Evolutionary conservation across 2,113 vertebrate species (phyloP).

Genomic region (Gallinago undulata): DNA sequence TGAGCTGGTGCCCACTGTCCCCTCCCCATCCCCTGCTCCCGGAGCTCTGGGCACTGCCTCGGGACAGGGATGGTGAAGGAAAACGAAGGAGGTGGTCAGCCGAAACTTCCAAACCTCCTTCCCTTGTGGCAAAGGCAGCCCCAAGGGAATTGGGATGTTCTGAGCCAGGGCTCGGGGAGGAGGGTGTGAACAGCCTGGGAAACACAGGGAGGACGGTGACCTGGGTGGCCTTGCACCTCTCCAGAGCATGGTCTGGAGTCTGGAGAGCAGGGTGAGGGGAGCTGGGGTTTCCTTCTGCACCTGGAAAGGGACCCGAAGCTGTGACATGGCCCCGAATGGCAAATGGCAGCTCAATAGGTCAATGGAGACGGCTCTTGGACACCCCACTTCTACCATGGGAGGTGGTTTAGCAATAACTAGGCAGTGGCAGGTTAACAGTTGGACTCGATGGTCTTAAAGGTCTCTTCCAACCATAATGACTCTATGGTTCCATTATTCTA

Average conservation of each 20-base stretch:
- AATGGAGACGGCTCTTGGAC: not conserved
- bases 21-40: not conserved
- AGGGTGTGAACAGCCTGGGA: not conserved
- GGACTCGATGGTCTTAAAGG: not conserved
- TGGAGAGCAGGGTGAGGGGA: not conserved
- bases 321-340: not conserved
- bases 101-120: not conserved
- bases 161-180: not conserved
- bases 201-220: not conserved
- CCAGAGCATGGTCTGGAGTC: not conserved
- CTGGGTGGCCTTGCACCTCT: not conserved
- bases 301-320: not conserved
- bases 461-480: not conserved
- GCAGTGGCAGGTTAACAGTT: not conserved
- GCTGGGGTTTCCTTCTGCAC: not conserved
- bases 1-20: not conserved
- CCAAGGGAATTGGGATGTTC: not conserved
- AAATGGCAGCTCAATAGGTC: not conserved
- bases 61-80: not conserved
- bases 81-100: not conserved
- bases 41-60: rapidly evolving
- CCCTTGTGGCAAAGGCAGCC: not conserved
- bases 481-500: not conserved
- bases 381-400: not conserved
- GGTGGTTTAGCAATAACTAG: not conserved